Evolutionary conservation across 1,140 invertebrate species (phyloP), one percentile per base, ranked within the genome.

Genomic region (Paracyclopina nana): DNA sequence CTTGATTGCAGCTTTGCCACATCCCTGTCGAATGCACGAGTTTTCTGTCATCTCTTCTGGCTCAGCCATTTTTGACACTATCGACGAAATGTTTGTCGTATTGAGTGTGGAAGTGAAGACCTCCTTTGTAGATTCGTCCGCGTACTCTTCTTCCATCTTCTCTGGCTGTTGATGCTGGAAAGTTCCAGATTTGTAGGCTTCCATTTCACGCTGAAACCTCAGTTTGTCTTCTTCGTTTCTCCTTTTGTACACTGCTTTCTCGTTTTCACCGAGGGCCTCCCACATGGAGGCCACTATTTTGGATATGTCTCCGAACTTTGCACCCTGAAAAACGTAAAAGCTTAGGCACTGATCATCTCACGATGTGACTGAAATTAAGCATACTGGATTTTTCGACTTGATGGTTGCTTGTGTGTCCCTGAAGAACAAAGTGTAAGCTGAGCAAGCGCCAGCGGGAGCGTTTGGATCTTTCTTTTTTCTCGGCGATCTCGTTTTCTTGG

Each of bases 231-330:
- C 30, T 6, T 43, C 30, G 22, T 25, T 50, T 42, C 22, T 16
- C 14, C 26, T 24, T 3, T 25, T 9, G 16, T 51, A 51, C 43
- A 29, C 28, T 11, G 49, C 11, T 72, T 94, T 94, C 59, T 86
- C 80, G 59, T 88, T 85, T 1, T 77, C 80, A 61, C 91, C 86
- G 53, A 96, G 67, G 5, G 78, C 78, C 60, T 95, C 88, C 90
- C 90, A 96, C 86, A 94, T 94, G 6, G 84, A 88, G 14, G 86
- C 85, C 0, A 94, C 88, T 56, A 95, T 94, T 69, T 91, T 90
- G 1, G 86, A 91, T 25, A 95, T 83, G 69, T 96, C 87, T n/a
- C 88, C 87, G 64, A 95, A 91, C 62, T 81, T 88, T n/a, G n/a
- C n/a, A n/a, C n/a, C n/a, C n/a, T n/a, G n/a, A 2, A 88, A 87